Conservation (phyloP, 1,140 invertebrate species). For the Ericerus pela region DNA sequence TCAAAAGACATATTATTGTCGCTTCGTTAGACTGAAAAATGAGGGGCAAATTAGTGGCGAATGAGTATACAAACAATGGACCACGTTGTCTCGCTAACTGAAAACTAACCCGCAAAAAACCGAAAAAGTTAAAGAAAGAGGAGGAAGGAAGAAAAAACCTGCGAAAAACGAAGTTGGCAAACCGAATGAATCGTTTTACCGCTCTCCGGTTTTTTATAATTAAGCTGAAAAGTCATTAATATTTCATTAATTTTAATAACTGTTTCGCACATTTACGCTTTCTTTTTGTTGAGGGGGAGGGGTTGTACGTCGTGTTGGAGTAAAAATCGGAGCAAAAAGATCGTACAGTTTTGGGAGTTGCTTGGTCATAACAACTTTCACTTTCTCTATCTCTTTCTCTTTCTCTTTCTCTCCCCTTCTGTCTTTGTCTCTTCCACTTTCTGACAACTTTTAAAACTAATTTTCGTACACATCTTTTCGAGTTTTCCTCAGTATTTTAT, state of each 20-base stretch:
- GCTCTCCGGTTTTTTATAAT: too few species aligned
- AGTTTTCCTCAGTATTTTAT: conserved; percentile 1
- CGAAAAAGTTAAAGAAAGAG: too few species aligned
- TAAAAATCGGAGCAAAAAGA: too few species aligned
- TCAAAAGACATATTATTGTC: conserved; percentile 7
- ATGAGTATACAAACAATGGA: too few species aligned
- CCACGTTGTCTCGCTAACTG: too few species aligned
- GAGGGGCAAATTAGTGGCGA: too few species aligned
- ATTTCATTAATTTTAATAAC: conserved; percentile 12
- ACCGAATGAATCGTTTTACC: conserved; percentile 5
- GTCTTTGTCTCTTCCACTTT: too few species aligned
- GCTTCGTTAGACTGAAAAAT: conserved; percentile 6
- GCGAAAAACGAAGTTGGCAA: conserved; percentile 1
- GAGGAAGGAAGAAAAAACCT: not conserved
- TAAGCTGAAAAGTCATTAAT: conserved; percentile 11
- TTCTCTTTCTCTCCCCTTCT: too few species aligned
- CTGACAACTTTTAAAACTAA: conserved; percentile 12
- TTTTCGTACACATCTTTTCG: conserved; percentile 6
- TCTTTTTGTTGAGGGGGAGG: not conserved
- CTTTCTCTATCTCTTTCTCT: too few species aligned
- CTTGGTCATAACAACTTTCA: not conserved
- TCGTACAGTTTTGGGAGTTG: too few species aligned
- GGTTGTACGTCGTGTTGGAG: too few species aligned
- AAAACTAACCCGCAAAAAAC: too few species aligned
- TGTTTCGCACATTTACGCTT: conserved; percentile 9